A percentile compares a stretch with the other conserved stretches of the same genome.
These are phyloP conservation scores for Muricea muricata DNA, from an alignment of 92 coral and sea anemone species.

Conservation along the genomic window DNA sequence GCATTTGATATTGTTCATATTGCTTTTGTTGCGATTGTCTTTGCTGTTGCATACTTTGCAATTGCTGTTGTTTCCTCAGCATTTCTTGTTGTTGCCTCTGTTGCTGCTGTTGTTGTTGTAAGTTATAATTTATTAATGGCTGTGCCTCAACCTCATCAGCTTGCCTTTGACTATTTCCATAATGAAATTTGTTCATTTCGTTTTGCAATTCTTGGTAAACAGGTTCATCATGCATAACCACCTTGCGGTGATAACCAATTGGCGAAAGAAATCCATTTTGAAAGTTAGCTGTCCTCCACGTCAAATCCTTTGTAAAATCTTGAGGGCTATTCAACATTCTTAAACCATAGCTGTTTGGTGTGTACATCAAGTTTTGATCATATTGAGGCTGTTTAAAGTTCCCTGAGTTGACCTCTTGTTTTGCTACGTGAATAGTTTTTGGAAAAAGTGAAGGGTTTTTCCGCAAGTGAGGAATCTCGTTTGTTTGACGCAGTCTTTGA, in stretches of 20 bases:
- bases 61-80: neutral
- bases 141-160: neutral
- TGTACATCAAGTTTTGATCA: neutral
- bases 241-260: neutral
- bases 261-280: neutral
- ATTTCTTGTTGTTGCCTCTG: neutral
- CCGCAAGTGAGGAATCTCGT: neutral
- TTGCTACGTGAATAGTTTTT: neutral
- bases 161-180: neutral
- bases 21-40: neutral
- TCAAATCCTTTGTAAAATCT: neutral
- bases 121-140: neutral
- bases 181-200: slow-evolving; percentile 21
- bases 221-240: neutral
- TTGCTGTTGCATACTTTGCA: neutral
- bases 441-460: neutral
- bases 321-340: neutral
- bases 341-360: neutral
- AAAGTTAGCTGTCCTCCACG: neutral
- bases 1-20: neutral
- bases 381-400: neutral
- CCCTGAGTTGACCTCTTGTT: neutral
- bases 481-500: neutral
- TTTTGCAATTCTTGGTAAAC: neutral
- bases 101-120: neutral